phyloP scores from a whole-genome alignment of 2,797 vertebrate species.

The Loris lydekkerianus region DNA sequence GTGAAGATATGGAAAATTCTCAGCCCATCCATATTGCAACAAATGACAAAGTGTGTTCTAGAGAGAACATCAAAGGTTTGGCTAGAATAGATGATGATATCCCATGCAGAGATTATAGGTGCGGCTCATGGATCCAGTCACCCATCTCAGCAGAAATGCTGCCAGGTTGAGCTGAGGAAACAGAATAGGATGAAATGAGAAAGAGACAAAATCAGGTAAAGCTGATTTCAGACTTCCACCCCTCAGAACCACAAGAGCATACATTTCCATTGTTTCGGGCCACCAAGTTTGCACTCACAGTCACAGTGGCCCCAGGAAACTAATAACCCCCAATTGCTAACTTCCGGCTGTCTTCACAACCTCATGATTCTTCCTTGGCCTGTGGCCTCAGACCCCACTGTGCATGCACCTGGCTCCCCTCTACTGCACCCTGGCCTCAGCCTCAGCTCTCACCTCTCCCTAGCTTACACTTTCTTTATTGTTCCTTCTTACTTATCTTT shows the following conservation, averaged over 20 bases:
- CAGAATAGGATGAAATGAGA: not conserved
- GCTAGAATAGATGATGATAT: no score
- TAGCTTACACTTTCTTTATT: not conserved
- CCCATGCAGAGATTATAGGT: not conserved
- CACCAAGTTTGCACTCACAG: no score
- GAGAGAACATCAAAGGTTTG: no score
- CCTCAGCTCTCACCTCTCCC: not conserved
- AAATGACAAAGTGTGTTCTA: not conserved
- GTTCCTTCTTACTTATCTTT: not conserved
- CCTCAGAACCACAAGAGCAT: not conserved
- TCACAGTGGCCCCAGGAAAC: not conserved
- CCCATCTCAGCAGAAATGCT: not conserved
- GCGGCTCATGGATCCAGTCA: not conserved
- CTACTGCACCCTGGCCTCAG: no score
- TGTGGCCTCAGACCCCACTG: not conserved
- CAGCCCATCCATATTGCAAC: not conserved
- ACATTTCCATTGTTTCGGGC: not conserved
- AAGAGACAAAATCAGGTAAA: not conserved
- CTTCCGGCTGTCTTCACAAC: fast-evolving
- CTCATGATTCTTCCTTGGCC: not conserved
- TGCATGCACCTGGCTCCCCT: fast-evolving
- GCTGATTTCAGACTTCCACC: not conserved
- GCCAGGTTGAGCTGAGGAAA: not conserved
- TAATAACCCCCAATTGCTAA: no score
- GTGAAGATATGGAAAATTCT: not conserved